Evolutionary conservation across 2,113 vertebrate genomes (phyloP).

Genomic region (Cinclus cinclus): DNA sequence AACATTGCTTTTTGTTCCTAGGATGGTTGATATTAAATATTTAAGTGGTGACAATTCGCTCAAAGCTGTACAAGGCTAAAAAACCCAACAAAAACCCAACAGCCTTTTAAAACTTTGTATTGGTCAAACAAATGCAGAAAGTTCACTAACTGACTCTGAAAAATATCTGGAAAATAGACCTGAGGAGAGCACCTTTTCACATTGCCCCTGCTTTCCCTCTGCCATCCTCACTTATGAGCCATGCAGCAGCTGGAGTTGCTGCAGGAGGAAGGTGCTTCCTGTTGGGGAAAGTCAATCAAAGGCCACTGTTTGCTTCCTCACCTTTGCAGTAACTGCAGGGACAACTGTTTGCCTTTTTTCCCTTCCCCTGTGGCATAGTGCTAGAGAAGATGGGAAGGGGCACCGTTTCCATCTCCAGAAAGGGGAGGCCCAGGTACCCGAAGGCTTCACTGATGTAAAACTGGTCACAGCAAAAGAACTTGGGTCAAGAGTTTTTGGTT

Average conservation of each 20-base stretch:
- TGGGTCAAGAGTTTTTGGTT: not conserved
- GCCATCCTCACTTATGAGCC: not conserved
- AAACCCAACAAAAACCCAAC: too few species aligned
- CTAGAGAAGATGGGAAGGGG: not conserved
- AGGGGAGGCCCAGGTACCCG: not conserved
- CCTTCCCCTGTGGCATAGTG: not conserved
- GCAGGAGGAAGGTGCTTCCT: not conserved
- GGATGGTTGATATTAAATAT: conserved; percentile 39
- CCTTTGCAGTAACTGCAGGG: not conserved
- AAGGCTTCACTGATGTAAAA: not conserved
- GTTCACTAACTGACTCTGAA: not conserved
- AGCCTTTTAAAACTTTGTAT: not conserved
- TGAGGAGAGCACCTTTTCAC: not conserved
- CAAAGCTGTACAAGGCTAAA: conserved; percentile 14
- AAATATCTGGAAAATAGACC: not conserved
- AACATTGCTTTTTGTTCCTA: conserved; percentile 10
- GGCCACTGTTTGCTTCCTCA: not conserved
- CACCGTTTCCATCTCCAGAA: not conserved
- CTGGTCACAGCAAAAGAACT: not conserved
- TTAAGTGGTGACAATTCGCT: conserved; percentile 8
- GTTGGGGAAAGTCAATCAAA: not conserved
- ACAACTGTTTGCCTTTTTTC: not conserved
- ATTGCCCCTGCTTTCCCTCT: not conserved
- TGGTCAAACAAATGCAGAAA: not conserved
- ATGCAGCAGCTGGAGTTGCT: not conserved